Evolutionary conservation across 2,888 invertebrate species (phyloP), one percentile per base, ranked within the genome.

Genomic region (Melinaea marsaeus): DNA sequence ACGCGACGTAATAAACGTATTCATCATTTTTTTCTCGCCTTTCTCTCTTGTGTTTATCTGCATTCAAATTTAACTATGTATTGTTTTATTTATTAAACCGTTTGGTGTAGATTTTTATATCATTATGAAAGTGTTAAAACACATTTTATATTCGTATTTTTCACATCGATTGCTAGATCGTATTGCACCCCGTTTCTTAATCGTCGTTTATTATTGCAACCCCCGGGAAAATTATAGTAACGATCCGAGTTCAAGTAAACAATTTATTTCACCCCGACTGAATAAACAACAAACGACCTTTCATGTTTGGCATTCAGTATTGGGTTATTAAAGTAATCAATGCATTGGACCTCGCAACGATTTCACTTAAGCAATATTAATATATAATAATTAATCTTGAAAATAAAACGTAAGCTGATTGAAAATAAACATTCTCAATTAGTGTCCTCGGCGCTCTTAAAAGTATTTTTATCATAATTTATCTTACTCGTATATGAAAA

Each of bases 121-220:
- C 45, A n/a, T 46, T 13, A 46, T 1, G 13, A 48, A 3, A 42
- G 13, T 13, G 37, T 37, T 13, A 11, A 22, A 13, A 54, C 61
- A 45, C 9, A 65, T 48, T 64, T 13, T 42, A 7, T 0, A 13
- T 57, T 71, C 75, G 72, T 84, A 68, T 75, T 65, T 79, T 73
- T 62, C 58, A 46, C 57, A 48, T 45, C 57, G 65, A 69, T 70
- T 66, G 67, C 62, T 70, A 67, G 73, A 73, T 70, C 68, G 73
- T 72, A 73, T 73, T 76, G 75, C 76, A 77, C 81, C 79, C 76
- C 61, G 67, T 76, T 80, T 76, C 76, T 77, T 85, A 86, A 84
- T 84, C 80, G 83, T 77, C 80, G 76, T 79, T 85, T 85, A 85
- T 84, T 84, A 83, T 86, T 81, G 81, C 83, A 76, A 75, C 75